Evolutionary conservation across 2,888 invertebrate genomes (phyloP), one percentile per base, ranked within the genome.

Genomic region (Chrysodeixis includens): DNA sequence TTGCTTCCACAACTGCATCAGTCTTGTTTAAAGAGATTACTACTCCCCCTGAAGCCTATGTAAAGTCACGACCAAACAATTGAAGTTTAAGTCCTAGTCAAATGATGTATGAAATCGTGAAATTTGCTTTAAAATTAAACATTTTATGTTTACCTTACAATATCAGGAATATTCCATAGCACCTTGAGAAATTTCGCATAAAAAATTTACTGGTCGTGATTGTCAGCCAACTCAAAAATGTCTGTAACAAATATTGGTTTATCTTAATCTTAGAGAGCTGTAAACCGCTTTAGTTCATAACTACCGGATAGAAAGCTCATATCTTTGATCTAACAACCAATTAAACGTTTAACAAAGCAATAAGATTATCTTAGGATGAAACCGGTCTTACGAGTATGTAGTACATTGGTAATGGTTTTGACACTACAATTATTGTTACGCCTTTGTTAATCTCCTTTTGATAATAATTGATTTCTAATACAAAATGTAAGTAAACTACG

Each of bases 321-420:
- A 76, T 65, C 66, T 63, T 67, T 60, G 65, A 77, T 77, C 80
- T 71, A 30, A 35, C 56, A 77, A 66, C 68, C 69, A 74, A 77
- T 78, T 70, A 74, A 69, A 69, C 60, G 64, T 40, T 71, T 55
- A 66, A 59, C 35, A 26, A 57, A 56, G 55, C 58, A 69, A 71
- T 64, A 62, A 71, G 74, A 80, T 77, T 69, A 74, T 74, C 65
- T 55, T n/a, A 40, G 32, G 66, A 30, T 69, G 46, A 56, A 30
- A 73, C 77, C 49, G 54, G 77, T 72, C n/a, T 20, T 51, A 35
- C 20, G 6, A 8, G 14, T 61, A 30, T 69, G 18, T 62, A 1
- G 51, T 26, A 60, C 76, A 32, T 6, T 40, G n/a, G 40, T n/a
- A 40, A 40, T 40, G n/a, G 40, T 40, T 40, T n/a, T n/a, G 40